A percentile compares a stretch with the other conserved stretches of the same genome.
phyloP scores from a whole-genome alignment of 2,888 invertebrate genomes.

The Macrosiphum euphorbiae region DNA sequence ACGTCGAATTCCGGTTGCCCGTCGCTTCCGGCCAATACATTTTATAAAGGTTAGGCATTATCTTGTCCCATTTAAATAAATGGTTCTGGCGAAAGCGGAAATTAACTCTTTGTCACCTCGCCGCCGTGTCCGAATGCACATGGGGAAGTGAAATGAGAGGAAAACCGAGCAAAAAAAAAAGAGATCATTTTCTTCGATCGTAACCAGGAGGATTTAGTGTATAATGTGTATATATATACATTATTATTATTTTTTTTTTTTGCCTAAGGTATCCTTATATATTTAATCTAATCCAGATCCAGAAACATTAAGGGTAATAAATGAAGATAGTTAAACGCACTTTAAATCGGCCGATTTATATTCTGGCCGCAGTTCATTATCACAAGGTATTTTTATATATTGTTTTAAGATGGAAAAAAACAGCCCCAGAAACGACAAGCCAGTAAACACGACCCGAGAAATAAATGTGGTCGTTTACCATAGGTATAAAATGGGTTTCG shows the following conservation, averaged over 20 bases:
- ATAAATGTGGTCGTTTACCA: conserved; percentile 59
- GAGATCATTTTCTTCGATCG: conserved; percentile 59
- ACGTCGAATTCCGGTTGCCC: conserved; percentile 64
- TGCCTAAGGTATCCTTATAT: conserved; percentile 44
- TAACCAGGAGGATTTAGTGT: conserved; percentile 57
- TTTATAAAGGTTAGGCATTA: conserved; percentile 63
- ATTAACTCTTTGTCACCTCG: conserved; percentile 64
- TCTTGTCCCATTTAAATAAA: conserved; percentile 65
- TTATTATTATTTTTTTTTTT: conserved; percentile 15
- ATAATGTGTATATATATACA: not conserved
- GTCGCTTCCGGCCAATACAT: conserved; percentile 63
- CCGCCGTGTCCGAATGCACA: conserved; percentile 55
- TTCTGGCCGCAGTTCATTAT: conserved; percentile 64
- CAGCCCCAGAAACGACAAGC: conserved; percentile 49
- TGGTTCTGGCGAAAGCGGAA: conserved; percentile 62
- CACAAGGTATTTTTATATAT: conserved; percentile 60
- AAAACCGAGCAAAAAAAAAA: conserved; percentile 37
- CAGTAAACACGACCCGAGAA: conserved; percentile 54
- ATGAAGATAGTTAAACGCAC: conserved; percentile 64
- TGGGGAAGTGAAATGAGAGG: not conserved
- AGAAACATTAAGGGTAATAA: conserved; percentile 65
- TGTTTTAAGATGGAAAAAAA: conserved; percentile 59
- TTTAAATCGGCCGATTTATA: conserved; percentile 64
- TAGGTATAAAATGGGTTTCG: conserved; percentile 45
- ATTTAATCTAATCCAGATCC: conserved; percentile 63